A percentile compares a stretch with the other conserved stretches of the same genome.
Evolutionary conservation across 1,140 invertebrate genomes (phyloP).

Genomic region (Psilanteris sp.): DNA sequence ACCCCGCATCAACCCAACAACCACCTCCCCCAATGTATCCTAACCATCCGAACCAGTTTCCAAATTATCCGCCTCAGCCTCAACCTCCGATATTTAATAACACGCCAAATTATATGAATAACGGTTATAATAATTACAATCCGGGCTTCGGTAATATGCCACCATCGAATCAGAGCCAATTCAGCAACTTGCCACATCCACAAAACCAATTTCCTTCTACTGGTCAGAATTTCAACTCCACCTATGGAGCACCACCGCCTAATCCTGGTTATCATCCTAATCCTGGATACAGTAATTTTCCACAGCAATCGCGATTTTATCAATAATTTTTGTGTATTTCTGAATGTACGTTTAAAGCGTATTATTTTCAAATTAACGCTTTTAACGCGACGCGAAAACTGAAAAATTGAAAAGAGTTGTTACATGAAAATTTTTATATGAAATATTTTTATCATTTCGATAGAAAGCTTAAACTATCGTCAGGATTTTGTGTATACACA

Average conservation of each 20-base stretch:
- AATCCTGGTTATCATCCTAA: constrained; percentile 67
- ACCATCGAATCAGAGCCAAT: constrained; percentile 58
- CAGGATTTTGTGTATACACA: too few relatives aligned
- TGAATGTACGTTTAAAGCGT: too few relatives aligned
- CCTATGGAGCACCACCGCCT: constrained; percentile 46
- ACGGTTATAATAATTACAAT: constrained; percentile 70
- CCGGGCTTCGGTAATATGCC: constrained; percentile 63
- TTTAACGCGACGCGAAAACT: too few relatives aligned
- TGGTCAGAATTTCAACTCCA: constrained; percentile 65
- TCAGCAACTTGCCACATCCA: constrained; percentile 60
- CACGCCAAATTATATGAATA: constrained; percentile 70
- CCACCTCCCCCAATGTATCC: constrained; percentile 61
- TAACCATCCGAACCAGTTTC: constrained; percentile 59
- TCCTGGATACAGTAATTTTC: constrained; percentile 72
- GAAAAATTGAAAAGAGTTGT: too few relatives aligned
- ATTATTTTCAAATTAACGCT: too few relatives aligned
- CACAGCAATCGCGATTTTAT: constrained; percentile 72
- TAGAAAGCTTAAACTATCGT: too few relatives aligned
- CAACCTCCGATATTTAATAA: constrained; percentile 55
- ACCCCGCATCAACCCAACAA: constrained; percentile 8
- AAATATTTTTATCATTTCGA: too few relatives aligned
- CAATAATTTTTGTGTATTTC: constrained; percentile 47
- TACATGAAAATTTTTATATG: too few relatives aligned
- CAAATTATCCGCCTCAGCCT: constrained; percentile 53
- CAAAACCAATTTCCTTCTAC: constrained; percentile 33